A percentile compares a stretch with the other conserved stretches of the same genome.
Conservation (phyloP, 2,797 vertebrate genomes). For the Malurus leucopterus region DNA sequence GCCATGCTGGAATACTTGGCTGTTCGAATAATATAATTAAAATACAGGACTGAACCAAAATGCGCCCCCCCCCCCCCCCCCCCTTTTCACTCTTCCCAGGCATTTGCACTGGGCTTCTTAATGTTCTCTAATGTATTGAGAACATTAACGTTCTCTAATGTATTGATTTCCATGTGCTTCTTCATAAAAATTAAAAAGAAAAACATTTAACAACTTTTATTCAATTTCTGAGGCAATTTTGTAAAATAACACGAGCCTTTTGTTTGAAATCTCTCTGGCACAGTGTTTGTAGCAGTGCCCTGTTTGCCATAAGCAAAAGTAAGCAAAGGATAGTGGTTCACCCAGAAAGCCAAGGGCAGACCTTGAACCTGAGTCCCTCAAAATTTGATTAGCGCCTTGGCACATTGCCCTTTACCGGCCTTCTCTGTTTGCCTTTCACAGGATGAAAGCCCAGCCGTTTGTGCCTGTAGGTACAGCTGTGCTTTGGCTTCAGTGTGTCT, state of each 20-base stretch:
- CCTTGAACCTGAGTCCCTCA: background rate
- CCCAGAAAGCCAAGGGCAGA: background rate
- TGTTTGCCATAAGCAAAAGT: background rate
- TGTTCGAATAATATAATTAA: background rate
- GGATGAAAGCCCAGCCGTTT: background rate
- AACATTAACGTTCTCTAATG: background rate
- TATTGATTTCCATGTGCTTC: background rate
- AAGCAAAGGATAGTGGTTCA: background rate
- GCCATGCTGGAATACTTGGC: background rate
- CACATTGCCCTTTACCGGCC: background rate
- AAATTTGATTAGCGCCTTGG: background rate
- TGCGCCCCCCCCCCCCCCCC: background rate
- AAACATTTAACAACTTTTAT: background rate
- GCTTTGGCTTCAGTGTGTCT: background rate
- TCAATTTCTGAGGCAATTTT: background rate
- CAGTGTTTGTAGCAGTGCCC: fast-evolving
- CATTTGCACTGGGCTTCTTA: background rate
- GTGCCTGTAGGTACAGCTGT: fast-evolving
- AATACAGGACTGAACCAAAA: background rate
- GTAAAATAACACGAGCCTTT: background rate
- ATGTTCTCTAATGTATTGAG: background rate
- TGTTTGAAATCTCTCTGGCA: background rate
- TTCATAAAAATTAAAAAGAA: background rate
- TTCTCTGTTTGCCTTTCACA: conserved; percentile 20
- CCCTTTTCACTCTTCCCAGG: background rate